These are phyloP conservation scores for Meloidogyne floridensis DNA, from an alignment of 1,140 invertebrate genomes.

Conservation along the genomic window DNA sequence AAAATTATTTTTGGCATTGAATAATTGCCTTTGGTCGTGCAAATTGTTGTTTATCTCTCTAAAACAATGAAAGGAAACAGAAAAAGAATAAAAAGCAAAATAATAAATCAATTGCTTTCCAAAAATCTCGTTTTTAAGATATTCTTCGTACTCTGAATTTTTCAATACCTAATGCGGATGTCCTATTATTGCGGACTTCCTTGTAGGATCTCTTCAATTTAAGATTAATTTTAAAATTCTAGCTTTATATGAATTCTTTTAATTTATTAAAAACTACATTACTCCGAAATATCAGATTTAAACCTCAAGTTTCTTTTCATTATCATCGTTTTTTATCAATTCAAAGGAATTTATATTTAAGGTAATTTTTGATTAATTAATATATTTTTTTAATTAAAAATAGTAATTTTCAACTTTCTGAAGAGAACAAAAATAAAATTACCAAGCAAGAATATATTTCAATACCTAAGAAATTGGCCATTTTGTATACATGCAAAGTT, in stretches of 20 bases:
- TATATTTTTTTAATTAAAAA: neutral
- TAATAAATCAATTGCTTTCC: too few species aligned
- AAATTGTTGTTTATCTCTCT: too few species aligned
- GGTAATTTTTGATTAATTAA: neutral
- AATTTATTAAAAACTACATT: neutral
- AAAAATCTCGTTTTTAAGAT: too few species aligned
- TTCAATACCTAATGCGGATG: too few species aligned
- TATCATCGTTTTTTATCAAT: neutral
- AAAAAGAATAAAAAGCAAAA: too few species aligned
- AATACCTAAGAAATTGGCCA: constrained; percentile 38
- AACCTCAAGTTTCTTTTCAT: neutral
- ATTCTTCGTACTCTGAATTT: too few species aligned
- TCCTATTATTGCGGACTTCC: too few species aligned
- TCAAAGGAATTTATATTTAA: neutral
- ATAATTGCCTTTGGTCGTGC: too few species aligned
- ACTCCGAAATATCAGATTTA: neutral
- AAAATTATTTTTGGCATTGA: too few species aligned
- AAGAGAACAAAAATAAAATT: neutral
- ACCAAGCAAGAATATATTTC: neutral
- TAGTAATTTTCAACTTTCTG: neutral
- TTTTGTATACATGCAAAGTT: constrained; percentile 64
- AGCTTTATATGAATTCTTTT: constrained; percentile 7
- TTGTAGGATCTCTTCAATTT: too few species aligned
- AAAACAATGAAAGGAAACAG: too few species aligned
- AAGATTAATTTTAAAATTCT: neutral